Conservation (phyloP, 2,888 invertebrate genomes). For the Volucella zonaria region DNA sequence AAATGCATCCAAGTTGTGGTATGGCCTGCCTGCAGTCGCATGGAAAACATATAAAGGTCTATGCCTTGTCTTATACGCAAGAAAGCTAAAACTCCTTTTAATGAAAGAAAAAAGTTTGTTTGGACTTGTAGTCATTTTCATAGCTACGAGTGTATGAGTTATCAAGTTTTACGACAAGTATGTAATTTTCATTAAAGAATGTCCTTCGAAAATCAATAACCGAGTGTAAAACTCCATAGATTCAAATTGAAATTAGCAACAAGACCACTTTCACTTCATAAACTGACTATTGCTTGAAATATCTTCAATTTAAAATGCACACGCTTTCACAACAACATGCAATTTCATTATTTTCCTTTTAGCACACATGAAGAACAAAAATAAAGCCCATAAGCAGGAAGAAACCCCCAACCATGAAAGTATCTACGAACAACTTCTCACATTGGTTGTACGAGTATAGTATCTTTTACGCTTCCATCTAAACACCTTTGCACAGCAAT, state of each 20-base stretch:
- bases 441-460: neutral
- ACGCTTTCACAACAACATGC: neutral
- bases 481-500: constrained; percentile 7
- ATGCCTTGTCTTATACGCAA: no score
- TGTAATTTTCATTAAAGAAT: neutral
- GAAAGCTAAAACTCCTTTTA: no score
- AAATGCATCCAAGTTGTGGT: no score
- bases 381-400: neutral
- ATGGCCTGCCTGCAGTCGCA: no score
- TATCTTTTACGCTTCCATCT: constrained; percentile 9
- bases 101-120: no score
- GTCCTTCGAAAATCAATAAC: neutral
- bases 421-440: neutral
- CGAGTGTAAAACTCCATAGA: neutral
- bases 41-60: no score
- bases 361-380: neutral
- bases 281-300: constrained; percentile 20
- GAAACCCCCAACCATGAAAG: neutral
- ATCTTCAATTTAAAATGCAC: constrained; percentile 39
- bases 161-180: neutral
- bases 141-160: neutral
- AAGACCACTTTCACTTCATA: neutral
- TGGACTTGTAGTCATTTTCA: no score
- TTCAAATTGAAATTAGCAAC: neutral
- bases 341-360: neutral